Evolutionary conservation across 2,113 vertebrate species (phyloP).

Genomic region (Macrotis lagotis): DNA sequence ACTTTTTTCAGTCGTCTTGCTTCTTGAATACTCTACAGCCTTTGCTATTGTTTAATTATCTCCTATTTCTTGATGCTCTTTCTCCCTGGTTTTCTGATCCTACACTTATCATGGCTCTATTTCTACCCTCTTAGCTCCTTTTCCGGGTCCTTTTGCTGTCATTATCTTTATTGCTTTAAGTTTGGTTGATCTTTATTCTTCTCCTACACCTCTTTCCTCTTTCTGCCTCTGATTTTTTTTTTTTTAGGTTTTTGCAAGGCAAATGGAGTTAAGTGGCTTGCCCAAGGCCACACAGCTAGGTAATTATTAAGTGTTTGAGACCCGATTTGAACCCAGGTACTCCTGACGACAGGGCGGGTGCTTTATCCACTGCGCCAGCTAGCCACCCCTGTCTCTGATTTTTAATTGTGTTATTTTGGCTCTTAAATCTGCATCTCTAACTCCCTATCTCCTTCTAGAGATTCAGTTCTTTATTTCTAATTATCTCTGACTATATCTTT

Average conservation of each 20-base stretch:
- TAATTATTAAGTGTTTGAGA: too few species aligned
- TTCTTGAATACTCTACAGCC: background rate
- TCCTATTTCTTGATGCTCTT: background rate
- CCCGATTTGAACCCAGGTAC: too few species aligned
- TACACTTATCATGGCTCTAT: background rate
- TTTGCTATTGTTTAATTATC: background rate
- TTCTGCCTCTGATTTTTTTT: background rate
- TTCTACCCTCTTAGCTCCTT: background rate
- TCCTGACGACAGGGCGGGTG: too few species aligned
- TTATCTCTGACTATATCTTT: too few species aligned
- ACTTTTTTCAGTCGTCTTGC: background rate
- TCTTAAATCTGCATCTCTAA: background rate
- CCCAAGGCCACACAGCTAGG: too few species aligned
- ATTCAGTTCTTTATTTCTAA: background rate
- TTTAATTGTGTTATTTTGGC: background rate
- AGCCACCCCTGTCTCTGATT: background rate
- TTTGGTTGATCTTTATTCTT: background rate
- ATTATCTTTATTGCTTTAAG: background rate
- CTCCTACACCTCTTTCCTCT: background rate
- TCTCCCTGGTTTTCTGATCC: background rate
- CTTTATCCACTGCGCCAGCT: too few species aligned
- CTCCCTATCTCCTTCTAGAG: background rate
- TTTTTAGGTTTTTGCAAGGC: too few species aligned
- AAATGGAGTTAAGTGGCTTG: too few species aligned
- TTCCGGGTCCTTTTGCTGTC: background rate